Evolutionary conservation across 2,888 invertebrate genomes (phyloP).

Genomic region (Patella caerulea): DNA sequence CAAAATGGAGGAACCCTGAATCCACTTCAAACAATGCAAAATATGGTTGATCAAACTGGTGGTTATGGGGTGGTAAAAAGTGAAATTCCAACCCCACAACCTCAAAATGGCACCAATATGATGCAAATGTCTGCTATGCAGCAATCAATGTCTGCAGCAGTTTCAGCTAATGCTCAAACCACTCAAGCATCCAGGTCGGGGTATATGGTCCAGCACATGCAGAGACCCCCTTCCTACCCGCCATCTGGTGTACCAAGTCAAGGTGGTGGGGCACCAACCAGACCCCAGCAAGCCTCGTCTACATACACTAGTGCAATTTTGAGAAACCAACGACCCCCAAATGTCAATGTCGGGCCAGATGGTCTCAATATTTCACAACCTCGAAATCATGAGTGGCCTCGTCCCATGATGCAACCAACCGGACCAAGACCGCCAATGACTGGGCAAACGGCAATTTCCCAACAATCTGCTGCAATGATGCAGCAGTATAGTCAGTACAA

Average conservation of each 20-base stretch:
- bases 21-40: slow-evolving; percentile 69
- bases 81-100: slow-evolving; percentile 46
- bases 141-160: slow-evolving; percentile 40
- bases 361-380: slow-evolving; percentile 72
- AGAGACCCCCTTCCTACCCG: slow-evolving; percentile 52
- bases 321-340: slow-evolving; percentile 76
- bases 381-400: slow-evolving; percentile 74
- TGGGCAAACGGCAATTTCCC: background rate
- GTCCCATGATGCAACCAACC: slow-evolving; percentile 72
- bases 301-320: slow-evolving; percentile 67
- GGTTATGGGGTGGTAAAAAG: slow-evolving; percentile 58
- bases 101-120: slow-evolving; percentile 50
- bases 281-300: slow-evolving; percentile 24
- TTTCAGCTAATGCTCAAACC: slow-evolving; percentile 14
- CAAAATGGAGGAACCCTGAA: slow-evolving; percentile 48
- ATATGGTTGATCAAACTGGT: slow-evolving; percentile 75
- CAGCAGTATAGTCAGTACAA: slow-evolving; percentile 8
- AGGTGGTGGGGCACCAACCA: slow-evolving; percentile 16
- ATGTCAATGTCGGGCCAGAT: slow-evolving; percentile 76
- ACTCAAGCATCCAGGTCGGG: slow-evolving; percentile 20
- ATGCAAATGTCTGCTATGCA: slow-evolving; percentile 61
- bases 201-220: slow-evolving; percentile 45
- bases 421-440: background rate
- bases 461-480: slow-evolving; percentile 18
- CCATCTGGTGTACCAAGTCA: slow-evolving; percentile 41